phyloP scores from a whole-genome alignment of 2,113 vertebrate species.

The Mus musculus region GRCm39 chr4:129564501-129565000 shows the following conservation, averaged over 20 bases:
- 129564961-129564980: not conserved
- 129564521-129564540: constrained; percentile 20
- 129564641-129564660: too few relatives aligned
- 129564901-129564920: constrained; percentile 39
- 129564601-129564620: constrained; percentile 19
- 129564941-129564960: not conserved
- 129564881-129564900: constrained; percentile 38
- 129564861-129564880: constrained; percentile 33
- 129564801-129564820: not conserved
- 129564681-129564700: not conserved
- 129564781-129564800: not conserved
- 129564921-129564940: not conserved
- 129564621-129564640: not conserved
- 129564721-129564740: not conserved
- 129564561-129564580: not conserved
- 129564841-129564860: not conserved
- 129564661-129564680: not conserved
- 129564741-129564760: not conserved
- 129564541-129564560: not conserved
- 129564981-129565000: constrained; percentile 8
- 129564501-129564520: not conserved
- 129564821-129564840: constrained; percentile 26
- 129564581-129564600: constrained; percentile 17
- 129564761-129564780: not conserved
- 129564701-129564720: not conserved